These are phyloP conservation scores for Tragelaphus imberbis DNA, from an alignment of 2,113 vertebrate species.

Conservation along the genomic window DNA sequence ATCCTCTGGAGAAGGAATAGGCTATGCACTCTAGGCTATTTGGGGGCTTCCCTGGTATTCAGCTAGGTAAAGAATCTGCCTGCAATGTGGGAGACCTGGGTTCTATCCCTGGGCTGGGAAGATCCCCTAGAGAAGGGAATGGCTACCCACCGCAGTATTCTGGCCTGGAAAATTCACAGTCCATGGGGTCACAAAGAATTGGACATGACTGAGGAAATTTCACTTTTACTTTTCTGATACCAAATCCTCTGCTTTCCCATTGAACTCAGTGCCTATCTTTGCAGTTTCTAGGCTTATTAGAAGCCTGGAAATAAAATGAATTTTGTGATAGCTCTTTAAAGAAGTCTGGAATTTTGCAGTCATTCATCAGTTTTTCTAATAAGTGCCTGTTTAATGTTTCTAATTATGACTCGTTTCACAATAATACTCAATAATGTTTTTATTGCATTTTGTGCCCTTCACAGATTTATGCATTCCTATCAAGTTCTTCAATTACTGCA, in stretches of 20 bases:
- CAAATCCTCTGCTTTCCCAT: neutral
- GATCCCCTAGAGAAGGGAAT: neutral
- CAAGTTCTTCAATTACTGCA: neutral
- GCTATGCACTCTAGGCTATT: neutral
- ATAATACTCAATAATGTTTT: neutral
- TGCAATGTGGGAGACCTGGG: neutral
- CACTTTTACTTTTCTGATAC: neutral
- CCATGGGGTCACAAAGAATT: neutral
- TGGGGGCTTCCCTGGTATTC: neutral
- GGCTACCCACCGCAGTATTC: neutral
- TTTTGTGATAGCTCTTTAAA: neutral
- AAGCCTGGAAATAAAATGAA: neutral
- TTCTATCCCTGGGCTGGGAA: neutral
- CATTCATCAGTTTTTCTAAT: neutral
- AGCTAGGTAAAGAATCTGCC: neutral
- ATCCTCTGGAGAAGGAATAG: neutral
- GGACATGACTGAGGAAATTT: neutral
- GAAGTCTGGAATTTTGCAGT: neutral
- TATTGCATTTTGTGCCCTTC: neutral
- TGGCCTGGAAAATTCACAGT: neutral
- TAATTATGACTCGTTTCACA: slow-evolving; percentile 25
- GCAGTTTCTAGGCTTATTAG: neutral
- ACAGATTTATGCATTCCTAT: slow-evolving; percentile 28
- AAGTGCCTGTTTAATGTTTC: neutral
- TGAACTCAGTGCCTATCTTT: neutral